phyloP scores from a whole-genome alignment of 2,888 invertebrate species.

The Ectemnius cavifrons region DNA sequence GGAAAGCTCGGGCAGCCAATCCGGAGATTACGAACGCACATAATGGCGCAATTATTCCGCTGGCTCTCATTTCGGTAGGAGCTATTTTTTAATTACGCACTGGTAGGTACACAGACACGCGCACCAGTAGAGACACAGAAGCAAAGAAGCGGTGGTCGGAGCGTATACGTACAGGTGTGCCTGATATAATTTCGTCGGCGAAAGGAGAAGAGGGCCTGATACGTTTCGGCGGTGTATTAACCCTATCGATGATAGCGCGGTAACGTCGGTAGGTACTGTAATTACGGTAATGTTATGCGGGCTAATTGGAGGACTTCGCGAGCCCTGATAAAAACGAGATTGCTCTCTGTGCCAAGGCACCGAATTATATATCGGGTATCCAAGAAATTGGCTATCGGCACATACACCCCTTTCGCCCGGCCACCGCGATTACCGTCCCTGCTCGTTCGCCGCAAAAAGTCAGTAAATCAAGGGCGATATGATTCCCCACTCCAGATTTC shows the following conservation, averaged over 20 bases:
- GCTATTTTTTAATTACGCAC: slow-evolving; percentile 39
- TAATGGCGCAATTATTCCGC: slow-evolving; percentile 17
- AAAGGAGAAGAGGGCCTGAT: slow-evolving; percentile 52
- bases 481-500: slow-evolving; percentile 33
- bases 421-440: slow-evolving; percentile 42
- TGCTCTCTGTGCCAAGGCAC: slow-evolving; percentile 59
- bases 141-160: background rate
- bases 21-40: background rate
- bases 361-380: slow-evolving; percentile 59
- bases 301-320: slow-evolving; percentile 72
- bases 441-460: slow-evolving; percentile 37
- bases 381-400: slow-evolving; percentile 69
- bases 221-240: slow-evolving; percentile 63
- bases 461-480: slow-evolving; percentile 53
- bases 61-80: background rate
- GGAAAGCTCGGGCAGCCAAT: slow-evolving; percentile 4
- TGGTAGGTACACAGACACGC: background rate
- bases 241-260: slow-evolving; percentile 63
- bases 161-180: background rate
- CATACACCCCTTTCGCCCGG: slow-evolving; percentile 37
- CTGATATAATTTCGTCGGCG: slow-evolving; percentile 39
- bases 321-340: slow-evolving; percentile 71
- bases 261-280: slow-evolving; percentile 60
- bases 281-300: slow-evolving; percentile 75
- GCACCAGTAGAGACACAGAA: background rate